These are phyloP conservation scores for Pelvicachromis taeniatus DNA, from an alignment of 2,113 vertebrate species.

Conservation along the genomic window DNA sequence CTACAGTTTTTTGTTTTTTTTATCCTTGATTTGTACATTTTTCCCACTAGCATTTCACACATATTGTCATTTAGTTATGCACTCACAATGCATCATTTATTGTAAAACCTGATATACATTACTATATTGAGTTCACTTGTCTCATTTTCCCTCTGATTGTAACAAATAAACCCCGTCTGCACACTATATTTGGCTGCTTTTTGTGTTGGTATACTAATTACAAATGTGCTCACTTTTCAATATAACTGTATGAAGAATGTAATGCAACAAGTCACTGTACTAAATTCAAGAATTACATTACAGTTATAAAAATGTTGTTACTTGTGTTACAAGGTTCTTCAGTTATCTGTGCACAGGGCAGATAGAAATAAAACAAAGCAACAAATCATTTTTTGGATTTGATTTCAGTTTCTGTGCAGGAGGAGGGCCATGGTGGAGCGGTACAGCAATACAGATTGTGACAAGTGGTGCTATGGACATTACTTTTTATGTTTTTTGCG, in stretches of 20 bases:
- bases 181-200: not conserved
- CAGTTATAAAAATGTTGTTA: not conserved
- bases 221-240: not conserved
- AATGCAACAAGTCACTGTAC: not conserved
- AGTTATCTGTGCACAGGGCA: not conserved
- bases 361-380: not conserved
- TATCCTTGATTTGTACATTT: not conserved
- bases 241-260: not conserved
- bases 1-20: not conserved
- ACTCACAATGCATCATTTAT: not conserved
- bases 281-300: not conserved
- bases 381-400: not conserved
- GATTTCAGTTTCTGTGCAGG: not conserved
- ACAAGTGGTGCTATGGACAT: not conserved
- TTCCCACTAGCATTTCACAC: not conserved
- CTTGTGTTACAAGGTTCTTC: not conserved
- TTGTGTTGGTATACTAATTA: not conserved
- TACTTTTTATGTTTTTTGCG: not conserved
- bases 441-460: not conserved
- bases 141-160: not conserved
- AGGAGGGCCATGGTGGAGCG: not conserved
- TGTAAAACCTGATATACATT: not conserved
- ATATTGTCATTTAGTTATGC: not conserved
- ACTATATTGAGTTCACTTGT: not conserved
- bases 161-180: not conserved